Evolutionary conservation across 2,888 invertebrate genomes (phyloP), one percentile per base, ranked within the genome.

Genomic region (Torymus aiolomorphi): DNA sequence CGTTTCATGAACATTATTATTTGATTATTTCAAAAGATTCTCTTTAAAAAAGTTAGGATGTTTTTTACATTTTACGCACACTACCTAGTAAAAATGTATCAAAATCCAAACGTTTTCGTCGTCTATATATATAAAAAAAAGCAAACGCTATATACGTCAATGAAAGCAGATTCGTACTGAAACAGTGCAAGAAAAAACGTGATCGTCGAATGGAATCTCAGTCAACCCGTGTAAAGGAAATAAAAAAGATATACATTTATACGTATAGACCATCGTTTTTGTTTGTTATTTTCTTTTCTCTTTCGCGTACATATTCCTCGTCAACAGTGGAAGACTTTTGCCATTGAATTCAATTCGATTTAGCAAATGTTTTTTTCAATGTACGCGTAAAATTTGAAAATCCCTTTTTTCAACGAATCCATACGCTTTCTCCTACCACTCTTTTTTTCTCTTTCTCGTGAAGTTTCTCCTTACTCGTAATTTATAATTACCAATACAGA

Each of bases 331-430:
- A 69, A 69, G 56, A 69, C 62, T 13, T n/a, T 51, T 52, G 13
- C 16, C 31, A 42, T 57, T 42, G n/a, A 13, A 49, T 70, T 70
- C 5, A 42, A 42, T 42, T 42, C 20, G 20, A 51, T 72, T 52
- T 51, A 72, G 59, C 72, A 72, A 69, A 69, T 56, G 14, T 56
- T 51, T 69, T 69, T 56, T 16, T 69, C 54, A 69, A 56, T 56
- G 54, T 56, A 56, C 4, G 42, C 42, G 42, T 42, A 42, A 42
- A 42, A 42, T 42, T 42, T 42, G 42, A 42, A 42, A 42, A 42
- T 10, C 42, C 8, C 1, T 42, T 42, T 42, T 10, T 42, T 42
- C 42, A 42, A 42, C 42, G 42, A 42, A 42, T 42, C 4, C 42
- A 42, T 42, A 42, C 42, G 42, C 42, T 42, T 42, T 42, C 42